These are phyloP conservation scores for Hemicordylus capensis DNA, from an alignment of 2,113 vertebrate species.

Conservation along the genomic window DNA sequence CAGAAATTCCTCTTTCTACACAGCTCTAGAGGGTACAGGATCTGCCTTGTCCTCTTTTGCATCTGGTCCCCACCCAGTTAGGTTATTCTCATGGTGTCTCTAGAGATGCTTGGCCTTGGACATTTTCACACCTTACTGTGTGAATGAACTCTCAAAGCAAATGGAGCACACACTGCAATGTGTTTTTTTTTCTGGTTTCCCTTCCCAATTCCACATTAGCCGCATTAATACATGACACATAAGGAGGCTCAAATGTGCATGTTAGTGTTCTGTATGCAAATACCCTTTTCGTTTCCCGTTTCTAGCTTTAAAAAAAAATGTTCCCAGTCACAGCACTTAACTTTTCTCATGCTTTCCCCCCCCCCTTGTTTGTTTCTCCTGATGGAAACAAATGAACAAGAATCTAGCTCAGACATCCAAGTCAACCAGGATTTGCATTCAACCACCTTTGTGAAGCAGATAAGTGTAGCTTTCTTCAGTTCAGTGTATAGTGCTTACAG, in stretches of 20 bases:
- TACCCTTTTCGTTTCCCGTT: neutral
- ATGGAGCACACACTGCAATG: neutral
- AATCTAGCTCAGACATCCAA: neutral
- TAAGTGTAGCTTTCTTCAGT: neutral
- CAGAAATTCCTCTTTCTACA: neutral
- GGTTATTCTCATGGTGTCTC: neutral
- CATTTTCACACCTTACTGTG: neutral
- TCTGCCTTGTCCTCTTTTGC: neutral
- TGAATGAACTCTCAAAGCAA: neutral
- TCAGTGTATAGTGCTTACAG: neutral
- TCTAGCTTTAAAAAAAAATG: neutral
- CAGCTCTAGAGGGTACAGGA: neutral
- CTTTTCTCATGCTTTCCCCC: too few relatives aligned
- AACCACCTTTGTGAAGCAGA: neutral
- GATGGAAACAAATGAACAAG: neutral
- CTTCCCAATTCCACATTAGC: neutral
- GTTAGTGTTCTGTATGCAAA: neutral
- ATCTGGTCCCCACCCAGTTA: neutral
- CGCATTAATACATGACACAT: neutral
- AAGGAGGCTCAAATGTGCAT: neutral
- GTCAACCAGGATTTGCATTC: neutral
- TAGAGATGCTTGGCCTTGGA: neutral
- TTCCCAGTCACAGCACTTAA: neutral
- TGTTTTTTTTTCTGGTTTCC: neutral
- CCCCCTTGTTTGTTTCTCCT: neutral